Conservation (phyloP, 2,888 invertebrate genomes). For the Conus canariensis region DNA sequence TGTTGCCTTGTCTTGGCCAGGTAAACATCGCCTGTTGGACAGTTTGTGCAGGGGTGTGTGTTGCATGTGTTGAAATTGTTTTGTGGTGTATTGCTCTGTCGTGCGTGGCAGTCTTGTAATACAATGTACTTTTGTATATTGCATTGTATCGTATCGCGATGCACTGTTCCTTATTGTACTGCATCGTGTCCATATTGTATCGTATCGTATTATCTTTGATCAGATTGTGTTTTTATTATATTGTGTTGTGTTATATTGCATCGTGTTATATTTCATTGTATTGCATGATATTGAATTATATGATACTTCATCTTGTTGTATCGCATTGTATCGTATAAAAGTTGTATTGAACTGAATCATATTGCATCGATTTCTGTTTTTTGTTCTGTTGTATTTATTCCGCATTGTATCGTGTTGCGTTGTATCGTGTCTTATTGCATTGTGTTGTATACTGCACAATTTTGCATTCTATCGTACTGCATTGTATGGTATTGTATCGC, state of each 20-base stretch:
- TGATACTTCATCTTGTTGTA: not conserved
- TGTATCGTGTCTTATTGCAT: not conserved
- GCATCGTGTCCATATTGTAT: not conserved
- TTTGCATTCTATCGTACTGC: not conserved
- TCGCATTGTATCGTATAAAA: no score
- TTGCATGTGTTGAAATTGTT: not conserved
- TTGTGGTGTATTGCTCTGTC: not conserved
- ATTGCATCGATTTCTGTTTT: no score
- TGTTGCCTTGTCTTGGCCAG: not conserved
- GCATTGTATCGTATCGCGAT: not conserved
- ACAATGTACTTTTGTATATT: not conserved
- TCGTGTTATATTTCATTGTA: not conserved
- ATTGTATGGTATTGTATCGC: not conserved
- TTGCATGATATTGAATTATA: not conserved
- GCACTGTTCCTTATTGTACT: not conserved
- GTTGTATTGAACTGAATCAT: not conserved
- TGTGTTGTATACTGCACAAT: not conserved
- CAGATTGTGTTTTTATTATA: no score
- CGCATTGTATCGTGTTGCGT: not conserved
- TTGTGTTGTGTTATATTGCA: not conserved
- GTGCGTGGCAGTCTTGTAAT: not conserved
- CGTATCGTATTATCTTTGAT: not conserved
- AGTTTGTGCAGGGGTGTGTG: not conserved
- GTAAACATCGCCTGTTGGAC: not conserved
- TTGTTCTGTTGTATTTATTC: not conserved